Evolutionary conservation across 2,888 invertebrate genomes (phyloP).

Genomic region (Oligia strigilis): DNA sequence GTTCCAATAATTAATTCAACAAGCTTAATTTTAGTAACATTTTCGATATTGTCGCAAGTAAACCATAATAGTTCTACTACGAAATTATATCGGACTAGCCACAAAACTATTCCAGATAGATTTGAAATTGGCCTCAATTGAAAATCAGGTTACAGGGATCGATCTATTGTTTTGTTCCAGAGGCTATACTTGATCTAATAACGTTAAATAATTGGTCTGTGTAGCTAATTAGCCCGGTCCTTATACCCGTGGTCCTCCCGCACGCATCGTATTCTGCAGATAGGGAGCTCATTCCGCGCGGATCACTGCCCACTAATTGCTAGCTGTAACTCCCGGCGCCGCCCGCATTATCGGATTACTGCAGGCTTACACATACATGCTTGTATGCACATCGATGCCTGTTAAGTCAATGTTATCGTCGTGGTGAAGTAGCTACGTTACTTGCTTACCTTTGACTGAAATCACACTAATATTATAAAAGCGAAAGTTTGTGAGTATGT

Average conservation of each 20-base stretch:
- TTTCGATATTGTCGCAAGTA: not conserved
- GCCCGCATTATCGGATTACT: slow-evolving; percentile 64
- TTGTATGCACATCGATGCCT: slow-evolving; percentile 10
- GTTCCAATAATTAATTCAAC: not conserved
- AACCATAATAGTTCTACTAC: slow-evolving; percentile 12
- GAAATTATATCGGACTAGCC: slow-evolving; percentile 4
- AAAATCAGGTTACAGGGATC: not conserved
- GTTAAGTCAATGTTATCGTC: slow-evolving; percentile 13
- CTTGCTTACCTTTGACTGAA: too few relatives aligned
- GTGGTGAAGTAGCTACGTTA: too few relatives aligned
- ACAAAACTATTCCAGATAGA: slow-evolving; percentile 1
- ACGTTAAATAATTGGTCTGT: not conserved
- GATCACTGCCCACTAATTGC: slow-evolving; percentile 62
- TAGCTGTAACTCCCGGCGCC: slow-evolving; percentile 41
- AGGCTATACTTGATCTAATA: not conserved
- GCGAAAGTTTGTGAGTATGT: too few relatives aligned
- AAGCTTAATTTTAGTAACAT: not conserved
- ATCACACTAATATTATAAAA: too few relatives aligned
- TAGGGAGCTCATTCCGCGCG: slow-evolving; percentile 53
- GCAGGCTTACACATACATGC: slow-evolving; percentile 46
- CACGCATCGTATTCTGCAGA: slow-evolving; percentile 36
- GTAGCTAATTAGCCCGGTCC: slow-evolving; percentile 9
- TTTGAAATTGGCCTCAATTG: slow-evolving; percentile 19
- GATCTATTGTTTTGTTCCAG: not conserved
- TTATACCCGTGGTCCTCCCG: not conserved